phyloP scores from a whole-genome alignment of 1,140 invertebrate species.

The Andrena cerasifolii region DNA sequence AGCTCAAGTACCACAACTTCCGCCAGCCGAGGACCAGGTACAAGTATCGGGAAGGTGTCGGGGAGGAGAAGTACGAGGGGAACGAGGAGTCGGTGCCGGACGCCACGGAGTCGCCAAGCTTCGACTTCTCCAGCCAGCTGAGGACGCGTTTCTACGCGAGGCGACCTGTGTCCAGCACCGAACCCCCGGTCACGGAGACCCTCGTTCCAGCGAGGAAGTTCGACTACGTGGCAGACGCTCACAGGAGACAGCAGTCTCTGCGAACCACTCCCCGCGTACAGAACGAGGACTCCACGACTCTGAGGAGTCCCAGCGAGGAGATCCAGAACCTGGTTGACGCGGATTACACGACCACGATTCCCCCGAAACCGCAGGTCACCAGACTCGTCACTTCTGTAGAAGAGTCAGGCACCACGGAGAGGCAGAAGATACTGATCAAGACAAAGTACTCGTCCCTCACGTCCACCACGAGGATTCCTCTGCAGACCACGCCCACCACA shows the following conservation, averaged over 20 bases:
- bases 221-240: conserved; percentile 77
- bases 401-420: conserved; percentile 81
- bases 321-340: conserved; percentile 59
- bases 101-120: conserved; percentile 33
- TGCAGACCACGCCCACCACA: conserved; percentile 41
- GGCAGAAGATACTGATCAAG: conserved; percentile 80
- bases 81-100: conserved; percentile 9
- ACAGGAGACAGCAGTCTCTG: conserved; percentile 73
- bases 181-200: conserved; percentile 74
- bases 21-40: conserved; percentile 70
- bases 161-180: conserved; percentile 67
- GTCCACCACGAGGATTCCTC: conserved; percentile 72
- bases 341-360: conserved; percentile 61
- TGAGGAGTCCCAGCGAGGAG: neutral
- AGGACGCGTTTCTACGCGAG: conserved; percentile 72
- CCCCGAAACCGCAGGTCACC: conserved; percentile 76
- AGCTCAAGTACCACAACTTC: conserved; percentile 35
- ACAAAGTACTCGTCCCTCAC: conserved; percentile 79
- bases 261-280: conserved; percentile 60
- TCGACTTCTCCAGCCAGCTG: conserved; percentile 54
- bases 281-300: conserved; percentile 23
- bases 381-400: conserved; percentile 81
- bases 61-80: conserved; percentile 14
- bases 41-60: conserved; percentile 3
- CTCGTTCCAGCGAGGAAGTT: conserved; percentile 78